A percentile compares a stretch with the other conserved stretches of the same genome.
Evolutionary conservation across 2,888 invertebrate genomes (phyloP).

Genomic region (Miltochrista miniata): DNA sequence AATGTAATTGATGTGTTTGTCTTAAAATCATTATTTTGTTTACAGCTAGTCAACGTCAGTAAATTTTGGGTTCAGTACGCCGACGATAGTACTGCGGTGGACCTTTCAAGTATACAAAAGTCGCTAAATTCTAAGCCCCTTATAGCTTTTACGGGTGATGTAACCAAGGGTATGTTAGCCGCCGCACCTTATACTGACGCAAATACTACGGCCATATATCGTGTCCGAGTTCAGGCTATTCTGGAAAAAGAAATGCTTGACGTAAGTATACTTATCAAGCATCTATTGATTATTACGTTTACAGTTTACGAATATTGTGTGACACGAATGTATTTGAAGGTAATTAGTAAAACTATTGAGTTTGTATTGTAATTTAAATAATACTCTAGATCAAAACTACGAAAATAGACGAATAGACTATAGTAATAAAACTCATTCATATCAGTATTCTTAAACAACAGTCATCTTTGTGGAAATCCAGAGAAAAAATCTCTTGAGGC

Average conservation of each 20-base stretch:
- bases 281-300: no score
- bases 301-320: no score
- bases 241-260: slow-evolving; percentile 63
- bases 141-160: slow-evolving; percentile 41
- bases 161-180: slow-evolving; percentile 75
- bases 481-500: no score
- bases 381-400: no score
- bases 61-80: slow-evolving; percentile 87
- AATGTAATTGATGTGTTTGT: no score
- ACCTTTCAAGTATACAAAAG: slow-evolving; percentile 41
- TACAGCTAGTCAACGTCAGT: slow-evolving; percentile 84
- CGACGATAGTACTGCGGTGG: slow-evolving; percentile 66
- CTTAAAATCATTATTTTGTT: background rate
- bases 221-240: slow-evolving; percentile 79
- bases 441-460: no score
- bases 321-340: no score
- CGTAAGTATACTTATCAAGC: slow-evolving; percentile 37
- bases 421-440: no score
- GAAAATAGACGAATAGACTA: no score
- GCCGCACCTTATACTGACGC: slow-evolving; percentile 82
- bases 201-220: slow-evolving; percentile 54
- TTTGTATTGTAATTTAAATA: no score
- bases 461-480: no score
- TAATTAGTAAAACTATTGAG: no score
- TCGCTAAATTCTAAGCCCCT: slow-evolving; percentile 46